phyloP scores from a whole-genome alignment of 1,140 invertebrate genomes.

The Chelonus insularis region DNA sequence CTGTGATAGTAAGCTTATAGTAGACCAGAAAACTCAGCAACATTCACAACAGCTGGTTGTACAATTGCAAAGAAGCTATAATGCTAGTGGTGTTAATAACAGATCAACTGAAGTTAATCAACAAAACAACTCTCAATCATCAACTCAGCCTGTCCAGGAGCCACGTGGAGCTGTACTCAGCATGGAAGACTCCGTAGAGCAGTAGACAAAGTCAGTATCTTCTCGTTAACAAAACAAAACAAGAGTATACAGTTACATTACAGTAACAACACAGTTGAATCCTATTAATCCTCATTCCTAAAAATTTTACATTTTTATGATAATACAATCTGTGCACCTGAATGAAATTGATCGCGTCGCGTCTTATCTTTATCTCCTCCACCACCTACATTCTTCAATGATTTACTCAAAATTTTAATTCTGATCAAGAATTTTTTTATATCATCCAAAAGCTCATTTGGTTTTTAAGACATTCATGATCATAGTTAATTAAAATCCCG shows the following conservation, averaged over 20 bases:
- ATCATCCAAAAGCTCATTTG: no score
- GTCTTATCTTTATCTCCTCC: no score
- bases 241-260: conserved; percentile 3
- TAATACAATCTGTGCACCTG: no score
- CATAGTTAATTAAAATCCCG: no score
- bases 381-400: no score
- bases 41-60: conserved; percentile 48
- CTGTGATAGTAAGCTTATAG: conserved; percentile 63
- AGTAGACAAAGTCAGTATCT: conserved; percentile 42
- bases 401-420: no score
- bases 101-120: conserved; percentile 35
- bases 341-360: no score
- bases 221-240: conserved; percentile 24
- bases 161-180: conserved; percentile 46
- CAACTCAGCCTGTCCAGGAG: conserved; percentile 39
- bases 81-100: conserved; percentile 31
- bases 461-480: no score
- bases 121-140: conserved; percentile 26
- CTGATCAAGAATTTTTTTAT: no score
- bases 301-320: no score
- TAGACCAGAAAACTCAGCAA: conserved; percentile 60
- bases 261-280: conserved; percentile 6
- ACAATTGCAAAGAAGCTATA: conserved; percentile 53
- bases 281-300: no score
- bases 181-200: conserved; percentile 58